These are phyloP conservation scores for Engystomops pustulosus DNA, from an alignment of 2,113 vertebrate species.

Conservation along the genomic window DNA sequence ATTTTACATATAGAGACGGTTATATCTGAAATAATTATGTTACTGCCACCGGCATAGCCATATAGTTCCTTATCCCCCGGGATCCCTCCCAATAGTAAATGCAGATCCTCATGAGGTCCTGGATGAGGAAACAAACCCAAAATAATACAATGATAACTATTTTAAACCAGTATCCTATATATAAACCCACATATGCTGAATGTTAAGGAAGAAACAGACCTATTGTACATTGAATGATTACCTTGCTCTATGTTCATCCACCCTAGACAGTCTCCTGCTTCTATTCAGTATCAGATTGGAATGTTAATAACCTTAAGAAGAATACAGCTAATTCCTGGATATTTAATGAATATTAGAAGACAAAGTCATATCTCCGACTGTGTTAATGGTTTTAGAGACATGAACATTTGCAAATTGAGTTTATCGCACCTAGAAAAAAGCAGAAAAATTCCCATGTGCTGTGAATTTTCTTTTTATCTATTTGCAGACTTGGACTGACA, in stretches of 20 bases:
- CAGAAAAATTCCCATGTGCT: background rate
- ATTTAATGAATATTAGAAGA: background rate
- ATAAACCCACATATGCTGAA: background rate
- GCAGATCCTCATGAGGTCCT: background rate
- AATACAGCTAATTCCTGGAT: background rate
- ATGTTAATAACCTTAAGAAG: background rate
- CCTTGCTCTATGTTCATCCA: background rate
- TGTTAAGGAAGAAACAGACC: background rate
- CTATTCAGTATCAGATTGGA: background rate
- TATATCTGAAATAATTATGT: slow-evolving; percentile 50
- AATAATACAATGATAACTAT: background rate
- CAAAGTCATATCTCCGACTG: background rate
- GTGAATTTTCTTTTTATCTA: background rate
- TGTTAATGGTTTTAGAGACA: background rate
- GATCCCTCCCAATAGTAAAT: background rate
- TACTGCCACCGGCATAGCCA: slow-evolving; percentile 20
- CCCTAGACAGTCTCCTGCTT: background rate
- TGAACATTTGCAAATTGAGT: background rate
- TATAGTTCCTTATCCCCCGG: slow-evolving; percentile 10
- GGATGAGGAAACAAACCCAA: background rate
- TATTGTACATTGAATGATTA: background rate
- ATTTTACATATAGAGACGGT: slow-evolving; percentile 38
- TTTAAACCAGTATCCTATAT: background rate
- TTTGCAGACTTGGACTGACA: no score
- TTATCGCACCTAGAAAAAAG: background rate